Conservation (phyloP, 1,140 invertebrate species). For the Chlorops oryzae region DNA sequence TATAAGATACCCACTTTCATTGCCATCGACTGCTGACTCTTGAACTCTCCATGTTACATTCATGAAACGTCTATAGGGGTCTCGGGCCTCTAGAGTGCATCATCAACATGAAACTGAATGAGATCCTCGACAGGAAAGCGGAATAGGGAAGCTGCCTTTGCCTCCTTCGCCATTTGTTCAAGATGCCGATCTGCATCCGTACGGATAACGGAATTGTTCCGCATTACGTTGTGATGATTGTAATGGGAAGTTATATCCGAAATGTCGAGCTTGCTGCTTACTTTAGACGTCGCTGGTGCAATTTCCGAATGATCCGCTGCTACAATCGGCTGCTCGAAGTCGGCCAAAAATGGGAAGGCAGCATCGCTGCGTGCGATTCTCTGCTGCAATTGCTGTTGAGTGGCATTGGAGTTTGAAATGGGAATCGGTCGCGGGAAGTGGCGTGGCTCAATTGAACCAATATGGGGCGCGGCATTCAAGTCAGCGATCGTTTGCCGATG, state of each 20-base stretch:
- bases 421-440: slow-evolving; percentile 13
- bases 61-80: no score
- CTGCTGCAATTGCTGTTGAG: slow-evolving; percentile 14
- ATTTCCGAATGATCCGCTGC: slow-evolving; percentile 26
- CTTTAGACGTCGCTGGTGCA: slow-evolving; percentile 17
- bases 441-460: slow-evolving; percentile 31
- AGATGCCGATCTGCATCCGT: slow-evolving; percentile 12
- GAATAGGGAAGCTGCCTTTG: slow-evolving; percentile 39
- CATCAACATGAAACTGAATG: slow-evolving; percentile 44
- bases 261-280: slow-evolving; percentile 12
- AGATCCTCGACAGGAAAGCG: slow-evolving; percentile 44
- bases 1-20: slow-evolving; percentile 4
- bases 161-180: slow-evolving; percentile 39
- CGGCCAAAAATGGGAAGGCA: slow-evolving; percentile 32
- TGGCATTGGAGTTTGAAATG: no score
- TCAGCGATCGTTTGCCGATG: slow-evolving; percentile 15
- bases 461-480: slow-evolving; percentile 1
- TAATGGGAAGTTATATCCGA: slow-evolving; percentile 6
- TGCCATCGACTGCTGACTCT: slow-evolving; percentile 5
- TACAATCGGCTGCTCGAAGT: slow-evolving; percentile 44
- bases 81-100: slow-evolving; percentile 32
- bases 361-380: slow-evolving; percentile 34
- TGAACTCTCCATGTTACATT: not conserved
- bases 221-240: slow-evolving; percentile 1
- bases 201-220: slow-evolving; percentile 19